These are phyloP conservation scores for Liodrosophila aerea DNA, from an alignment of 2,888 invertebrate species.

Conservation along the genomic window DNA sequence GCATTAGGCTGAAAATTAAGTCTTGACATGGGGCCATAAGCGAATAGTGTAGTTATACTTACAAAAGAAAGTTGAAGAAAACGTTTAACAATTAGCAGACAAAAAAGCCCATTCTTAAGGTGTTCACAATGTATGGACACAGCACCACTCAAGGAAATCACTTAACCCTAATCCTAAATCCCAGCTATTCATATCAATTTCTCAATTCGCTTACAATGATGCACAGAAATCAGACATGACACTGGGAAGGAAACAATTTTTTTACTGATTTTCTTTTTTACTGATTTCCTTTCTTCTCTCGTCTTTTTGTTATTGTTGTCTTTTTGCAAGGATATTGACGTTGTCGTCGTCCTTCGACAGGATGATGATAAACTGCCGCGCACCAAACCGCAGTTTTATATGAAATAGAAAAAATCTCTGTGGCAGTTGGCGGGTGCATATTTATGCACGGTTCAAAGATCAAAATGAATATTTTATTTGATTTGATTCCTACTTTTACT, in stretches of 20 bases:
- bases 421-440: slow-evolving; percentile 62
- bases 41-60: slow-evolving; percentile 6
- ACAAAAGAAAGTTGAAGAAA: slow-evolving; percentile 8
- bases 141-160: slow-evolving; percentile 47
- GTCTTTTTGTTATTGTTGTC: slow-evolving; percentile 41
- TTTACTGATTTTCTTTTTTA: slow-evolving; percentile 19
- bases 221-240: slow-evolving; percentile 15
- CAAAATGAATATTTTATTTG: slow-evolving; percentile 82
- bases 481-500: slow-evolving; percentile 66
- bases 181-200: slow-evolving; percentile 61
- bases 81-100: slow-evolving; percentile 52
- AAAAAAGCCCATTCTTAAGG: slow-evolving; percentile 40
- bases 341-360: slow-evolving; percentile 42
- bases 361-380: slow-evolving; percentile 64
- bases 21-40: slow-evolving; percentile 18
- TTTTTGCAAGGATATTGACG: slow-evolving; percentile 58
- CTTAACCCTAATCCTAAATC: slow-evolving; percentile 63
- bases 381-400: slow-evolving; percentile 66
- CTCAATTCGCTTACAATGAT: slow-evolving; percentile 44
- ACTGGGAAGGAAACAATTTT: slow-evolving; percentile 47
- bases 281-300: slow-evolving; percentile 3
- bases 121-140: slow-evolving; percentile 14
- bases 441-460: slow-evolving; percentile 81
- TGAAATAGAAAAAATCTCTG: slow-evolving; percentile 33
- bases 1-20: slow-evolving; percentile 51